phyloP scores from a whole-genome alignment of 30 jellyfish, hydroid and myxozoan species.

The Sanderia malayensis region DNA sequence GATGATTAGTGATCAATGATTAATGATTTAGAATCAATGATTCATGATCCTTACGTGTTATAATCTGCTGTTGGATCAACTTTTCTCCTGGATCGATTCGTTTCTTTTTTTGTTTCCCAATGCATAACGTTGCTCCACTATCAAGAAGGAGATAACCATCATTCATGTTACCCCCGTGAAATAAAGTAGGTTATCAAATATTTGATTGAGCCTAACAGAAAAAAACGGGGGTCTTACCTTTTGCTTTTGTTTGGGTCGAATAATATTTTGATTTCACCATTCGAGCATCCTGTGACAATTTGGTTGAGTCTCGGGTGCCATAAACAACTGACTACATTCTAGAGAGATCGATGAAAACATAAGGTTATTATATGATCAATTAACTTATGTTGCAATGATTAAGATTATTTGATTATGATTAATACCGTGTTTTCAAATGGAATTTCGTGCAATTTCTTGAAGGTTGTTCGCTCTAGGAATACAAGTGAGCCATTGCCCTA shows the following conservation, averaged over 20 bases:
- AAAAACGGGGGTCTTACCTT: too few relatives aligned
- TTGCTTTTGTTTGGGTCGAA: constrained; percentile 86
- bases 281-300: constrained; percentile 79
- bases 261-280: constrained; percentile 72
- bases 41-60: constrained; percentile 54
- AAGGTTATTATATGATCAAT: too few relatives aligned
- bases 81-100: constrained; percentile 87
- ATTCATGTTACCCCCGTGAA: too few relatives aligned
- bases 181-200: too few relatives aligned
- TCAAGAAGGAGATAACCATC: too few relatives aligned
- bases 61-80: constrained; percentile 69
- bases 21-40: not conserved
- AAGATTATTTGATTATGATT: too few relatives aligned
- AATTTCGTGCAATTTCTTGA: constrained; percentile 56
- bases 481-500: constrained; percentile 80
- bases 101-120: constrained; percentile 75
- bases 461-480: constrained; percentile 57
- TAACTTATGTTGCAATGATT: too few relatives aligned
- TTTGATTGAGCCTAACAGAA: too few relatives aligned
- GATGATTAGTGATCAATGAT: too few relatives aligned
- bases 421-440: constrained; percentile 69
- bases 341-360: too few relatives aligned
- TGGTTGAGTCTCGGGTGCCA: constrained; percentile 97
- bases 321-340: constrained; percentile 73
- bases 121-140: constrained; percentile 95